Percentiles rank a stretch among this genome's conserved stretches.
Conservation (phyloP, 2,797 vertebrate species). For the Apogon hyalosoma region DNA sequence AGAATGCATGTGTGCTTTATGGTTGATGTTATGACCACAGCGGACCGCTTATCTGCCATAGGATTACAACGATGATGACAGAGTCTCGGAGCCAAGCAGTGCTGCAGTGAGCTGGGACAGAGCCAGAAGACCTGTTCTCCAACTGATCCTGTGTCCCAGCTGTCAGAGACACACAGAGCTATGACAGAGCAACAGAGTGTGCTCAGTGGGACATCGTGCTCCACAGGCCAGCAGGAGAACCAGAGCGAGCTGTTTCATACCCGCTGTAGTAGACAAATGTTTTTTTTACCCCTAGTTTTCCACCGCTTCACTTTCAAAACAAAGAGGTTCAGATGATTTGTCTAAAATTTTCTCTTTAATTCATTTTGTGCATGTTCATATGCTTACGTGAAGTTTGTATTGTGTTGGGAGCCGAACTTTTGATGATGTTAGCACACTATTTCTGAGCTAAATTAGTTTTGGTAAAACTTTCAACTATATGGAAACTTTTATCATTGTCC, state of each 20-base stretch:
- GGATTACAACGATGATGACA: constrained; percentile 6
- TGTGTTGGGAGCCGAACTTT: too few species aligned
- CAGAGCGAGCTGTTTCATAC: constrained; percentile 15
- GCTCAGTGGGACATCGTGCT: constrained; percentile 14
- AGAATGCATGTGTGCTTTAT: not conserved
- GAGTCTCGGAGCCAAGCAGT: constrained; percentile 7
- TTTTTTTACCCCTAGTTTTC: too few species aligned
- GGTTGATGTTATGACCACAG: constrained; percentile 12
- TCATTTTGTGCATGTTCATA: too few species aligned
- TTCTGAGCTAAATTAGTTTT: too few species aligned
- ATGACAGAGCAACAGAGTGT: constrained; percentile 4
- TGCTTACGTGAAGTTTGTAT: too few species aligned
- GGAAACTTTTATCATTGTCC: too few species aligned
- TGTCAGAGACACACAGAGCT: constrained; percentile 40
- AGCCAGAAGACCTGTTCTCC: constrained; percentile 32
- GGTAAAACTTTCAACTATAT: too few species aligned
- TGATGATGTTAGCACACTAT: too few species aligned
- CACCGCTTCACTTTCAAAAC: constrained; percentile 12
- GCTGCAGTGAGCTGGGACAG: constrained; percentile 19
- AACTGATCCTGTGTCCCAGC: constrained; percentile 34
- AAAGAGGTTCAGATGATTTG: too few species aligned
- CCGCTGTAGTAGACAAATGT: too few species aligned
- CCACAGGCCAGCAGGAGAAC: constrained; percentile 25
- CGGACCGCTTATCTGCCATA: constrained; percentile 15
- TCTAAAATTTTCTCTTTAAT: too few species aligned